Base-by-base conservation (phyloP, 2,113 vertebrate genomes). In the Anarrhichthys ocellatus region DNA sequence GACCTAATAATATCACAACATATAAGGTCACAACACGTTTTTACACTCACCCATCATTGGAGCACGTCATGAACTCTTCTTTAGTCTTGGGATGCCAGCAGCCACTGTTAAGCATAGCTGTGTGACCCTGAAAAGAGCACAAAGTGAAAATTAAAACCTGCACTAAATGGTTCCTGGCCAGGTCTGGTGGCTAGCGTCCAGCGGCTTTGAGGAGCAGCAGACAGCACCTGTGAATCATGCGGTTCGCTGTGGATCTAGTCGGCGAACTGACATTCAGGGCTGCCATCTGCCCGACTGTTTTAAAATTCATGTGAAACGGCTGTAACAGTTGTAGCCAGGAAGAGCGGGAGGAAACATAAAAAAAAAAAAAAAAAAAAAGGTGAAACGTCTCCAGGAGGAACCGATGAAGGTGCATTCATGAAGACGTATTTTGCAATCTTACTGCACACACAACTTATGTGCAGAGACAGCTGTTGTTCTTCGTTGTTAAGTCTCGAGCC, bases 61-160 rank as follows among this genome's bases (percentile, higher is more conserved):
- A 99, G 93, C 98, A 99, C 1, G 98, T 99, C 93, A 99, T 95
- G 92, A 99, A 99, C 91, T 99, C 98, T 82, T 99, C 98, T 88
- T 99, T 99, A 80, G 97, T 96, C 94, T 99, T 99, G 58, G 98
- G 98, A 91, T 99, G 97, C 98, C 98, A 99, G 73, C 97, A 99
- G 54, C 98, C 98, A 91, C 94, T 93, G 83, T 99, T 99, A 76
- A 99, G 95, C 98, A 99, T 99, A 58, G 98, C 98, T 24, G 97
- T 99, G 88, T 99, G 98, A 78, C 98, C 98, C 98, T 99, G 91
- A 82, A 86, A 93, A 81, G 2, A 81, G n/a, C 4, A 82, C 8
- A 78, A 29, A 44, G 15, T 34, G 8, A 63, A 81, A 84, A 68
- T 80, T 2, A 86, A 48, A 72, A 78, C 46, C 32, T 22, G 6